phyloP scores from a whole-genome alignment of 1,140 invertebrate species.

The Ceratosolen fusciceps region DNA sequence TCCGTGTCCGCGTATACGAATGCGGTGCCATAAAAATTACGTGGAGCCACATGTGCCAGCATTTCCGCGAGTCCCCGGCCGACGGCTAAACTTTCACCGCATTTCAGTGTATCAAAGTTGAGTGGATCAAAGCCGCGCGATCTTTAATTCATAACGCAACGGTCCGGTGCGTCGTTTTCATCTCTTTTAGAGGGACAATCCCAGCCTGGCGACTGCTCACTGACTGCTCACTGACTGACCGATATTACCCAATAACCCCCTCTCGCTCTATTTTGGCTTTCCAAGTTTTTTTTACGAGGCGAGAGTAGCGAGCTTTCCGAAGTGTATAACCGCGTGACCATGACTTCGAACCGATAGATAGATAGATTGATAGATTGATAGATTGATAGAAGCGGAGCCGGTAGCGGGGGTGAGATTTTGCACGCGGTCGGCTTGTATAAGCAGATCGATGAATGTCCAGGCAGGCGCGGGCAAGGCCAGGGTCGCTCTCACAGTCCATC shows the following conservation, averaged over 20 bases:
- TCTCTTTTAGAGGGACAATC: slow-evolving; percentile 41
- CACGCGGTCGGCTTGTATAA: background rate
- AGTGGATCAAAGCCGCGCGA: slow-evolving; percentile 52
- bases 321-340: too few relatives aligned
- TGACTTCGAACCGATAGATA: too few relatives aligned
- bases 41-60: slow-evolving; percentile 40
- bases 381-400: too few relatives aligned
- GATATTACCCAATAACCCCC: too few relatives aligned
- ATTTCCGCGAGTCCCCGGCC: slow-evolving; percentile 50
- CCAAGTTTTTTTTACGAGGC: too few relatives aligned
- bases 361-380: too few relatives aligned
- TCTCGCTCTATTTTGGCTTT: slow-evolving; percentile 41
- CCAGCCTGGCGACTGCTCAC: background rate
- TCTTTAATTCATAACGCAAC: slow-evolving; percentile 66
- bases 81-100: slow-evolving; percentile 61
- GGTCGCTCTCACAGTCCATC: slow-evolving; percentile 57
- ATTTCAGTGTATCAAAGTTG: slow-evolving; percentile 42
- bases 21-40: slow-evolving; percentile 46
- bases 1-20: slow-evolving; percentile 24
- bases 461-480: slow-evolving; percentile 55
- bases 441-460: slow-evolving; percentile 51
- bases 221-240: background rate
- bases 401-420: background rate
- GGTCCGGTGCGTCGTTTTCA: slow-evolving; percentile 57
- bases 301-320: too few relatives aligned